These are phyloP conservation scores for Apis laboriosa DNA, from an alignment of 1,140 invertebrate genomes.

Conservation along the genomic window DNA sequence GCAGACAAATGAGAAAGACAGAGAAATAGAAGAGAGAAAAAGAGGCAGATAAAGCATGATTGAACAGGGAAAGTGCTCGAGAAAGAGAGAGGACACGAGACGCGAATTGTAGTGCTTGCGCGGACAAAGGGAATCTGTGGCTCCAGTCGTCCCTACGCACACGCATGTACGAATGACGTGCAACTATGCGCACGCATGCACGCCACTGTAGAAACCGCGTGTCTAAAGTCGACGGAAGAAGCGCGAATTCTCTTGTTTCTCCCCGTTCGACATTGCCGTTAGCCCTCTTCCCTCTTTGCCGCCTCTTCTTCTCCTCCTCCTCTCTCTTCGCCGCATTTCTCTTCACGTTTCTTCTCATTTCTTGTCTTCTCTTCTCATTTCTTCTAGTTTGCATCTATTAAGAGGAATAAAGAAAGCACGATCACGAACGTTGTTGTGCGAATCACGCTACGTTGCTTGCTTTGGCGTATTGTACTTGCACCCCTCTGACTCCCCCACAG, in stretches of 20 bases:
- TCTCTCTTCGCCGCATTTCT: neutral
- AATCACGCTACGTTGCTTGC: constrained; percentile 44
- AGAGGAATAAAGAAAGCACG: constrained; percentile 55
- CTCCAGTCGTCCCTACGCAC: constrained; percentile 65
- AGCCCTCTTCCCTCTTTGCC: neutral
- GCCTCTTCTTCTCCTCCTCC: neutral
- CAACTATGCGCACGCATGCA: constrained; percentile 6
- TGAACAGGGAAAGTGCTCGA: neutral
- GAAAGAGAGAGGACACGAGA: constrained; percentile 46
- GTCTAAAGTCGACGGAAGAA: constrained; percentile 62
- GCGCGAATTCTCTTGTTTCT: constrained; percentile 53
- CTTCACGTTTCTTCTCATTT: neutral
- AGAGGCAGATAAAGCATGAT: constrained; percentile 2
- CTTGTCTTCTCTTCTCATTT: neutral
- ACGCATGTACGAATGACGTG: constrained; percentile 23
- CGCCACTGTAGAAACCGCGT: constrained; percentile 65
- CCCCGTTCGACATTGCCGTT: constrained; percentile 22
- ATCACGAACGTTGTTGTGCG: constrained; percentile 55
- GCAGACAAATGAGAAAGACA: constrained; percentile 4
- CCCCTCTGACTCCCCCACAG: neutral
- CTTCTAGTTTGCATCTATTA: constrained; percentile 48
- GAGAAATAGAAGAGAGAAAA: neutral
- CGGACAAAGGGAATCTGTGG: constrained; percentile 76
- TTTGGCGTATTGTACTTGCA: constrained; percentile 26
- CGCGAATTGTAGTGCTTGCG: constrained; percentile 64